Evolutionary conservation across 2,797 vertebrate species (phyloP), one percentile per base, ranked within the genome.

Genomic region (Leptoclinus maculatus): DNA sequence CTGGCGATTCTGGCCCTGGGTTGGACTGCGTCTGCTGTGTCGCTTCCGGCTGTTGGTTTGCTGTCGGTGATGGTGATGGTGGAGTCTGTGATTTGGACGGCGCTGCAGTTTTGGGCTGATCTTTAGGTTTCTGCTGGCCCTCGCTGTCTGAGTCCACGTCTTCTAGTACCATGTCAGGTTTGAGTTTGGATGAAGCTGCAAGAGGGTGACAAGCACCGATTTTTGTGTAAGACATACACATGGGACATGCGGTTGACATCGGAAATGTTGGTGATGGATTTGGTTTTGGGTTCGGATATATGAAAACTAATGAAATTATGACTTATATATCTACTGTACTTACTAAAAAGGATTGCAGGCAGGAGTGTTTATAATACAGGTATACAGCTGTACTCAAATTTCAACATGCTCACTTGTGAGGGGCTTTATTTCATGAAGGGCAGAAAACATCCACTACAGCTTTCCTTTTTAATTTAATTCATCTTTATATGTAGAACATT

Each of bases 111-210:
- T 72, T 76, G 23, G 75, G 27, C 4, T 0, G 36, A 14, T 12
- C 38, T 10, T 83, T 72, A 10, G 5, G n/a, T 53, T 74, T 81
- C 57, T 83, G 76, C 59, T 80, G 89, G 32, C 49, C 72, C 76
- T 94, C 90, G 69, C 83, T 87, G 54, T 89, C 90, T 0, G 92
- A 84, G 5, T 90, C 70, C 0, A 93, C 70, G 2, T 97, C 96
- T 27, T 97, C 94, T 11, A 96, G 87, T 1, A 94, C 0, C 4
- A 95, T 92, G 51, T 95, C 92, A 14, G 92, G 90, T 29, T 87
- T 86, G 54, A 91, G 83, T 82, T 87, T 89, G 74, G 72, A 27
- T 29, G 91, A 90, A 32, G 71, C 91, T 92, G 70, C 1, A 5
- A 71, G 49, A 85, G 58, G 79, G 38, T 11, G 53, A 82, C 17